Percentiles rank a stretch among this genome's conserved stretches.
Conservation (phyloP, 2,888 invertebrate genomes). For the Diadegma fenestrale region DNA sequence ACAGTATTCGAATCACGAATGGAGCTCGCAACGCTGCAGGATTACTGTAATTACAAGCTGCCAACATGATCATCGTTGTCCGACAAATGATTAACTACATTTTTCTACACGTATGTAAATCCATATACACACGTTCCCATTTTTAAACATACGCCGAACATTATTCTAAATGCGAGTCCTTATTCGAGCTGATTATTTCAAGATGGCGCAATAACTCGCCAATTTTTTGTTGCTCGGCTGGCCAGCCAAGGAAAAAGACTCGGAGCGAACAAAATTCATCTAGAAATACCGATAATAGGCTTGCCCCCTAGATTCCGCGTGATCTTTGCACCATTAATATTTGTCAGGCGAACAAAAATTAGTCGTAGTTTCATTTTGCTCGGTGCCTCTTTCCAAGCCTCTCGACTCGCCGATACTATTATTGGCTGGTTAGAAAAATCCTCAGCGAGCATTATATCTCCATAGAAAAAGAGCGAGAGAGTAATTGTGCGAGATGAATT, state of each 20-base stretch:
- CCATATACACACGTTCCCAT: background rate
- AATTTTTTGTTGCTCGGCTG: slow-evolving; percentile 11
- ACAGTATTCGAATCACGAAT: slow-evolving; percentile 56
- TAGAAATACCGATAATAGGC: slow-evolving; percentile 44
- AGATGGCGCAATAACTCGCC: slow-evolving; percentile 22
- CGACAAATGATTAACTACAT: slow-evolving; percentile 25
- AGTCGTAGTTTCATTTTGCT: slow-evolving; percentile 11
- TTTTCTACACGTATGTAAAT: background rate
- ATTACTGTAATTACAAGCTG: slow-evolving; percentile 64
- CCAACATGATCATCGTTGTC: slow-evolving; percentile 35
- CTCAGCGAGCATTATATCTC: slow-evolving; percentile 10
- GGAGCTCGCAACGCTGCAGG: slow-evolving; percentile 33
- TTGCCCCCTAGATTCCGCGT: slow-evolving; percentile 43
- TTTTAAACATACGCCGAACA: background rate
- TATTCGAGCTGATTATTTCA: slow-evolving; percentile 27
- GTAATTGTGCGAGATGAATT: slow-evolving; percentile 32
- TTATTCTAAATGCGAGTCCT: slow-evolving; percentile 15
- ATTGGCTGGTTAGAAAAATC: slow-evolving; percentile 15
- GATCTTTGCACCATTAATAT: slow-evolving; percentile 55
- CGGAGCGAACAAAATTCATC: background rate
- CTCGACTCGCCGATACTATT: background rate
- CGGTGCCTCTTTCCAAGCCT: slow-evolving; percentile 3
- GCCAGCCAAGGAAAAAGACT: background rate
- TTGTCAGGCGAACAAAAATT: slow-evolving; percentile 25
- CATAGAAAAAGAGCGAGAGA: background rate